A percentile compares a stretch with the other conserved stretches of the same genome.
These are phyloP conservation scores for Rhea pennata DNA, from an alignment of 2,113 vertebrate genomes.

Conservation along the genomic window DNA sequence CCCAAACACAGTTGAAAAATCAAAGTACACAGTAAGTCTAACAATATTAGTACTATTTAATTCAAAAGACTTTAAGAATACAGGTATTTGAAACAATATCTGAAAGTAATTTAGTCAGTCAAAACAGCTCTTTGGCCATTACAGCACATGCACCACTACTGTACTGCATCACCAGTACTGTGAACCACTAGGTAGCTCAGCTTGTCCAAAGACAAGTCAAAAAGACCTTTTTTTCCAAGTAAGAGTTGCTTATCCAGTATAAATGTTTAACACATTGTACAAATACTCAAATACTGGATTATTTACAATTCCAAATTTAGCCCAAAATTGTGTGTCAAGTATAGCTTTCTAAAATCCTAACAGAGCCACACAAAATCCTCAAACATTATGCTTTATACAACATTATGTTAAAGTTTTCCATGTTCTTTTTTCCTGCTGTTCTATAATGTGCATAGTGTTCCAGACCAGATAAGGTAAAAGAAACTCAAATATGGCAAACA, in stretches of 20 bases:
- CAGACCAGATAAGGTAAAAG: background rate
- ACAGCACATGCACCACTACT: rapidly evolving
- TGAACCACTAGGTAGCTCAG: background rate
- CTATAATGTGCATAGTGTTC: background rate
- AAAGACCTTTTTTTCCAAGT: background rate
- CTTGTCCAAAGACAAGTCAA: background rate
- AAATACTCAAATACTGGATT: background rate
- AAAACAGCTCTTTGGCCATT: background rate
- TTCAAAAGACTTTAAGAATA: background rate
- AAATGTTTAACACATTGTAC: background rate
- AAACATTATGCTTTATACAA: background rate
- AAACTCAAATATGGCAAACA: background rate
- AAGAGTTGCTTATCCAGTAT: background rate
- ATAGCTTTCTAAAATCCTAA: background rate
- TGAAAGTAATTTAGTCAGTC: background rate
- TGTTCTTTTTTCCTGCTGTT: background rate
- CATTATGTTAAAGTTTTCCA: no score
- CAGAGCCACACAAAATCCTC: background rate
- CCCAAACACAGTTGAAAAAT: background rate
- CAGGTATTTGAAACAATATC: background rate
- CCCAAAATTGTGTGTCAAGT: background rate
- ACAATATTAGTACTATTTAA: background rate
- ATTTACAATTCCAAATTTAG: background rate
- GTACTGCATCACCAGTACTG: background rate
- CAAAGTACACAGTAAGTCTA: background rate